Evolutionary conservation across 2,888 invertebrate genomes (phyloP), one percentile per base, ranked within the genome.

Genomic region (Euplexia lucipara): DNA sequence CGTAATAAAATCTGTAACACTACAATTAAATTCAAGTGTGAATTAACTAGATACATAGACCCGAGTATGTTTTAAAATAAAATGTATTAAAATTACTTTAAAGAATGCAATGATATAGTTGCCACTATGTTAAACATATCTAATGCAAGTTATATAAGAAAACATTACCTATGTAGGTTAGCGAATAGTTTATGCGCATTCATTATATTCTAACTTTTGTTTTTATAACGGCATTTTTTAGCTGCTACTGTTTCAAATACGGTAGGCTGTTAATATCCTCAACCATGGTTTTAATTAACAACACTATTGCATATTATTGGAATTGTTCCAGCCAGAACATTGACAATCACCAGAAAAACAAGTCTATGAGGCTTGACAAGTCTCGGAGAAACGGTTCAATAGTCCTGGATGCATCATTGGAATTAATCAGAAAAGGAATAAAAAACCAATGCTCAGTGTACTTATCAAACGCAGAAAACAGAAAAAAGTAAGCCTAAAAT

Each of bases 1-100:
- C 41, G 26, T 48, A 64, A 53, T 64, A 32, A 3, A 64, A 47
- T 52, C 18, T 30, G 34, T 26, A 54, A 54, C 48, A 22, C 32
- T 56, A 12, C 49, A 73, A 73, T 66, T 73, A 51, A 47, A 57
- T 41, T 37, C 34, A 35, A 32, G 37, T 37, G 39, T 47, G 16
- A 52, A 47, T 51, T 65, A 73, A 37, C 41, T 65, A 51, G 30
- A 41, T 45, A 35, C 14, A 30, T 4, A 22, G 12, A 10, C 6
- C 37, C 10, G 6, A 2, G 8, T 41, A 16, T 52, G 10, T 32
- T 45, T 39, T 34, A 32, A 10, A 6, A 16, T n/a, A 48, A 10
- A 22, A 1, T 16, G 1, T 22, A 12, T 8, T 9, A 9, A n/a
- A n/a, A 26, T 39, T 51, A 30, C 1, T 18, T 35, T n/a, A 18